These are phyloP conservation scores for Dione juno DNA, from an alignment of 2,888 invertebrate species.

Conservation along the genomic window DNA sequence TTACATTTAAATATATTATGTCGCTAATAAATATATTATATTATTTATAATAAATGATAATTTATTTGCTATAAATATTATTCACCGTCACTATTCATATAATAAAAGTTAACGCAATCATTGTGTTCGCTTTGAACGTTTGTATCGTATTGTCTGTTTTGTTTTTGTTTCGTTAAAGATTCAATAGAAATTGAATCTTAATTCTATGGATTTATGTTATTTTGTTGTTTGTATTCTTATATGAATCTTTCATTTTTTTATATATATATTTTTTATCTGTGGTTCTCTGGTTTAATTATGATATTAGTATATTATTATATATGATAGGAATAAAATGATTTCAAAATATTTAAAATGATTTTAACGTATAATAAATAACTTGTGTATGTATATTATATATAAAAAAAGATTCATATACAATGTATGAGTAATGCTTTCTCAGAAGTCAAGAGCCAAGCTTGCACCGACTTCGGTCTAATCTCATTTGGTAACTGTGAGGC, in stretches of 20 bases:
- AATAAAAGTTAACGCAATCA: conserved; percentile 21
- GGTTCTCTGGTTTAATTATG: no score
- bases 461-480: conserved; percentile 91
- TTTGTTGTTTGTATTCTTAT: not conserved
- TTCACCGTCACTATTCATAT: conserved; percentile 8
- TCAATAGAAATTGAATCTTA: conserved; percentile 29
- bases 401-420: not conserved
- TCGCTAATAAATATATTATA: not conserved
- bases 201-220: not conserved
- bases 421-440: conserved; percentile 38
- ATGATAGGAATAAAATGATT: no score
- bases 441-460: conserved; percentile 64
- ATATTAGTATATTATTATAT: no score
- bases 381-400: not conserved
- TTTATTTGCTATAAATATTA: not conserved
- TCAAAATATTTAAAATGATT: not conserved
- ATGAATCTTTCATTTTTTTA: conserved; percentile 10
- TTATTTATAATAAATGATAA: not conserved
- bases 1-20: not conserved
- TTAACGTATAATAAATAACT: not conserved
- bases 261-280: not conserved
- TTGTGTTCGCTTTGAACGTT: conserved; percentile 53
- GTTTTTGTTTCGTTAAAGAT: conserved; percentile 33
- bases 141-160: conserved; percentile 51
- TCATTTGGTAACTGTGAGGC: conserved; percentile 99